A percentile compares a stretch with the other conserved stretches of the same genome.
Evolutionary conservation across 1,140 invertebrate species (phyloP).

Genomic region (Galendromus occidentalis): DNA sequence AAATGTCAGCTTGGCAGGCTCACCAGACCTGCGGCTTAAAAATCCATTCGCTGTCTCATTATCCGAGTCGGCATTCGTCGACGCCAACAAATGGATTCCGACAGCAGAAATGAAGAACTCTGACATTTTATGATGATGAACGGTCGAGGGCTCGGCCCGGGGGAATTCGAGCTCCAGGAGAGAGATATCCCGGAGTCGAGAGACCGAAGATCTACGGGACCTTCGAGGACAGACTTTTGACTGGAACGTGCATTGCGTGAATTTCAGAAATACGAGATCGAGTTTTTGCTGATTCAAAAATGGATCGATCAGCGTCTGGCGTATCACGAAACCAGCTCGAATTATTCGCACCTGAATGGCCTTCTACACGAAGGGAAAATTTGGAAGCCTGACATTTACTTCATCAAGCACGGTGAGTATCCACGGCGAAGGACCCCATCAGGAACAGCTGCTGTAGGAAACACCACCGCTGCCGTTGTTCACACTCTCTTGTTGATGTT

Average conservation of each 20-base stretch:
- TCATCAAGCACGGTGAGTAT: conserved; percentile 54
- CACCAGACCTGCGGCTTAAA: no score
- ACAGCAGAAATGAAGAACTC: no score
- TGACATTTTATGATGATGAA: no score
- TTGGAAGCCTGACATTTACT: conserved; percentile 80
- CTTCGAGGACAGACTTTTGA: background rate
- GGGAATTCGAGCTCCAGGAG: background rate
- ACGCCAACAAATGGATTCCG: no score
- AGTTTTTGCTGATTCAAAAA: conserved; percentile 69
- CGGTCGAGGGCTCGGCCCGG: no score
- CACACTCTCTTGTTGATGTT: no score
- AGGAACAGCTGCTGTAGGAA: no score
- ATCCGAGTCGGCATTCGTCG: no score
- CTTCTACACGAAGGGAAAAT: conserved; percentile 71
- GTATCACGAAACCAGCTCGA: conserved; percentile 59
- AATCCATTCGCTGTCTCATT: no score
- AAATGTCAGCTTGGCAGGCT: no score
- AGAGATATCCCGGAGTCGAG: background rate
- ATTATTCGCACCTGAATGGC: conserved; percentile 65
- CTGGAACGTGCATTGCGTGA: conserved; percentile 8
- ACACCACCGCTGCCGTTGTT: no score
- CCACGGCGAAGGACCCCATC: background rate
- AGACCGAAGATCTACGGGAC: background rate
- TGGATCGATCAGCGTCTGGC: conserved; percentile 67
- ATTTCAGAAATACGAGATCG: conserved; percentile 77